Evolutionary conservation across 2,797 vertebrate species (phyloP), one percentile per base, ranked within the genome.

Genomic region (Pogonophryne albipinna): DNA sequence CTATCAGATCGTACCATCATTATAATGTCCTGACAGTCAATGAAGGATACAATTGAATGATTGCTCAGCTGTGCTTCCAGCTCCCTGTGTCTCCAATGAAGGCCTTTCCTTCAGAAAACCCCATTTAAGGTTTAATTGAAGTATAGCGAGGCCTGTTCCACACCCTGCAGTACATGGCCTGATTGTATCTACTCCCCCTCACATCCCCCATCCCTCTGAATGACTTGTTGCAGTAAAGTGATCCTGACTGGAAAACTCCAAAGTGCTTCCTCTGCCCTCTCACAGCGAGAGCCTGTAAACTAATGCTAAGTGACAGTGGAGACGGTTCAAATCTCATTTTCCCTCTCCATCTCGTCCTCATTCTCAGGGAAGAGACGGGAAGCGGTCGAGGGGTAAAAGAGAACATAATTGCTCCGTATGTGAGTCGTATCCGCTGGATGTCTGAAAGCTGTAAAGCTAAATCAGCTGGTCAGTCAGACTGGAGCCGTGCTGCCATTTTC

Each of bases 301-400:
- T 78, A 85, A 87, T 50, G 77, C 79, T 85, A 85, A 87, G 82
- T 88, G 89, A 90, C 85, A 83, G 86, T 56, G 5, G 65, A 89
- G 79, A 83, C 46, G 46, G 79, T 67, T 79, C 61, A 87, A 81
- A 89, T 91, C 86, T 78, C 84, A 82, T 85, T 89, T 78, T 71
- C 45, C 66, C 62, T 57, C 49, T 83, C 79, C 66, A 46, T 74
- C 72, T 74, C 45, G 34, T 69, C 6, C 62, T 63, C 69, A 69
- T 76, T 83, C 79, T 81, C 76, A 62, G 55, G 70, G 78, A 78
- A 20, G 58, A 84, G 78, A 80, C 79, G 66, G 86, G 83, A 90
- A 89, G 85, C 34, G 66, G 84, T 78, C 38, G 75, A 4, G 47
- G 67, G 78, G 69, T 51, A 57, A 60, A 70, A 62, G 65, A 56